Conservation (phyloP, 2,888 invertebrate genomes). For the Yponomeuta malinellus region DNA sequence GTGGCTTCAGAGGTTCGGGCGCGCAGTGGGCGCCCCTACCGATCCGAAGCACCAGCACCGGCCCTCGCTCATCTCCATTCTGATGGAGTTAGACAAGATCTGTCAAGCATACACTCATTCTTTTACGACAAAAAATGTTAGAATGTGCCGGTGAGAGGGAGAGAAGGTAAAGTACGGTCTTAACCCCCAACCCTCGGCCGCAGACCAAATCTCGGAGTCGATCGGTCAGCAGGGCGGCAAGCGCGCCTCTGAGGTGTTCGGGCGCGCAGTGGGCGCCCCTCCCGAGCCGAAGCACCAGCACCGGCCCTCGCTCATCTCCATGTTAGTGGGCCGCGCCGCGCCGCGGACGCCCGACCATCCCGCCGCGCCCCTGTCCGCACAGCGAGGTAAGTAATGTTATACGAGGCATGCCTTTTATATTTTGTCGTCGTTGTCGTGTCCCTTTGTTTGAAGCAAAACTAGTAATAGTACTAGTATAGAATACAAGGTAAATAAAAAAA, state of each 20-base stretch:
- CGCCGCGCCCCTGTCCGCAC: constrained; percentile 52
- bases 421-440: no score
- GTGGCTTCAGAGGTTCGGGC: constrained; percentile 51
- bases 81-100: constrained; percentile 33
- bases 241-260: constrained; percentile 58
- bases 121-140: no score
- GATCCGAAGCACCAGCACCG: constrained; percentile 60
- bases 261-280: constrained; percentile 67
- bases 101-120: no score
- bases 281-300: constrained; percentile 55
- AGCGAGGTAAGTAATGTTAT: constrained; percentile 36
- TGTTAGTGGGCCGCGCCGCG: constrained; percentile 54
- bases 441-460: no score
- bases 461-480: no score
- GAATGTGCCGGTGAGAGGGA: no score
- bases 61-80: constrained; percentile 62
- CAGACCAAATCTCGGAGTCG: constrained; percentile 61
- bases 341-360: constrained; percentile 65
- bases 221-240: constrained; percentile 45
- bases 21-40: constrained; percentile 46
- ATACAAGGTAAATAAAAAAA: no score
- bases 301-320: constrained; percentile 61
- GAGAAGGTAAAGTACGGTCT: no score
- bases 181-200: not conserved
- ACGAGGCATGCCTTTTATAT: no score